Evolutionary conservation across 2,797 vertebrate genomes (phyloP).

Genomic region (Tragelaphus oryx): DNA sequence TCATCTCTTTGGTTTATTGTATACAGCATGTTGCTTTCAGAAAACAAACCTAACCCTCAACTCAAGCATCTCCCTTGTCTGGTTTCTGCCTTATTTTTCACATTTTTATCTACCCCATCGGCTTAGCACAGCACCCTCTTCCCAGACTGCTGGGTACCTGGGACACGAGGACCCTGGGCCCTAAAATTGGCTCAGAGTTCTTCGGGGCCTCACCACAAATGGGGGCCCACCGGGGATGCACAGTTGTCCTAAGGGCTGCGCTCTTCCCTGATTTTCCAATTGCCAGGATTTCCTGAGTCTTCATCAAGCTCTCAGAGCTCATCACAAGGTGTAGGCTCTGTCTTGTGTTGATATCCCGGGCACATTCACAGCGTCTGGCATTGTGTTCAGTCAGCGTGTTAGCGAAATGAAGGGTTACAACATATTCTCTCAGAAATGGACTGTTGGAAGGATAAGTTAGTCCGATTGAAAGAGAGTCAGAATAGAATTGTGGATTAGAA

Average conservation of each 20-base stretch:
- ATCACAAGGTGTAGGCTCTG: background rate
- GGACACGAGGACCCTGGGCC: background rate
- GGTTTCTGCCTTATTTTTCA: background rate
- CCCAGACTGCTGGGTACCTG: background rate
- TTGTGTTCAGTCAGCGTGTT: background rate
- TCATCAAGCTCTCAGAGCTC: background rate
- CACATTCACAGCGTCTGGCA: background rate
- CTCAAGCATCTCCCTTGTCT: background rate
- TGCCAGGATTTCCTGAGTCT: background rate
- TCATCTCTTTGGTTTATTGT: background rate
- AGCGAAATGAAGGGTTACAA: background rate
- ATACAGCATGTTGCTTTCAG: background rate
- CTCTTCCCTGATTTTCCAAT: background rate
- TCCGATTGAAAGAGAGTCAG: background rate
- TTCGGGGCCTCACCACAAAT: too few species aligned
- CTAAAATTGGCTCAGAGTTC: background rate
- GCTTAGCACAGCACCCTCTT: background rate
- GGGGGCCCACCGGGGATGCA: background rate
- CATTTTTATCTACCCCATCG: background rate
- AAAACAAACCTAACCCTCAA: background rate
- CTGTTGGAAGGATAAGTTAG: background rate
- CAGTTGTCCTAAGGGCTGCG: background rate
- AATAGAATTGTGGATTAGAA: background rate
- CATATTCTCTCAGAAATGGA: background rate
- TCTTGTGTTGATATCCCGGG: background rate